Conservation (phyloP, 2,113 vertebrate genomes). For the Otus sunia region DNA sequence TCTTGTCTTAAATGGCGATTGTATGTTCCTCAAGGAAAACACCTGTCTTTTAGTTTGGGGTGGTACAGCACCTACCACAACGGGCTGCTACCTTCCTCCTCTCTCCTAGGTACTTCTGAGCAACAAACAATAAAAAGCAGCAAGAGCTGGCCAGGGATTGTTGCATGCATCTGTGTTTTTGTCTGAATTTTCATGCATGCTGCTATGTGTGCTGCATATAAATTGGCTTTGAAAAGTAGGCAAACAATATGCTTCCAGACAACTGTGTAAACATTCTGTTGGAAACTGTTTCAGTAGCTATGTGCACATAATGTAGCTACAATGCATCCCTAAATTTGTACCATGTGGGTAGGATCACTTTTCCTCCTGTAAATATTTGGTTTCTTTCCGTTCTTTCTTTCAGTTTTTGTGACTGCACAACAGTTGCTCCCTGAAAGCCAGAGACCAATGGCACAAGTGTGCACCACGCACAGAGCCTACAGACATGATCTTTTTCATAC, state of each 20-base stretch:
- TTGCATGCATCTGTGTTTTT: conserved; percentile 63
- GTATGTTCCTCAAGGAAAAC: background rate
- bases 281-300: conserved; percentile 50
- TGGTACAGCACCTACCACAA: background rate
- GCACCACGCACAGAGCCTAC: background rate
- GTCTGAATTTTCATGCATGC: conserved; percentile 65
- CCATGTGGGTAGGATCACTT: background rate
- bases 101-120: background rate
- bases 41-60: background rate
- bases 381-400: conserved; percentile 26
- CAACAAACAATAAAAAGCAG: background rate
- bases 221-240: conserved; percentile 52
- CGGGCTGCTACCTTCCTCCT: background rate
- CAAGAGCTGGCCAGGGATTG: background rate
- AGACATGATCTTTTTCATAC: background rate
- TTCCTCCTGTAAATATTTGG: conserved; percentile 37
- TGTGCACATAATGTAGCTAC: conserved; percentile 36
- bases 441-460: background rate
- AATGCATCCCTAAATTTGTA: conserved; percentile 55
- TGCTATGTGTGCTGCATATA: conserved; percentile 66
- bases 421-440: conserved; percentile 8
- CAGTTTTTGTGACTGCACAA: background rate
- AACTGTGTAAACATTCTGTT: conserved; percentile 48
- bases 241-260: conserved; percentile 57
- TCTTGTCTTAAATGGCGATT: background rate